Evolutionary conservation across 2,797 vertebrate species (phyloP), one percentile per base, ranked within the genome.

Genomic region (Cossypha polioptera): DNA sequence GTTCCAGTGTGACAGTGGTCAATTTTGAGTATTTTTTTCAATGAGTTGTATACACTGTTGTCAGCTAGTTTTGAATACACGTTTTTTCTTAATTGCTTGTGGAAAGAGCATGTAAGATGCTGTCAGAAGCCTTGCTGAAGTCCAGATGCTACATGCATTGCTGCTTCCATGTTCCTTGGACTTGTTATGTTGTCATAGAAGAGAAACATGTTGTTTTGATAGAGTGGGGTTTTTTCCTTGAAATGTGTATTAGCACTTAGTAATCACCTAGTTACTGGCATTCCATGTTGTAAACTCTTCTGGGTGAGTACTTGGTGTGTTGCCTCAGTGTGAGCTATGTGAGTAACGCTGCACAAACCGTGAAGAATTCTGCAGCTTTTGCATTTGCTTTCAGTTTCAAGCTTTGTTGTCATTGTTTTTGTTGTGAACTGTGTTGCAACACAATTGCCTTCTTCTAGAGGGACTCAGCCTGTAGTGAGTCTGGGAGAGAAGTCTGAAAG

Each of bases 181-280:
- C 50, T 88, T 92, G 45, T 90, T 94, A 68, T 2, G 6, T 79
- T 94, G 93, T 92, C 75, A 55, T 40, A 83, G 54, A 86, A 88
- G 25, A 28, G 58, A 85, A 88, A 67, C 29, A 31, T 22, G 31
- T 55, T 88, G 69, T 82, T 87, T 65, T 73, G 61, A 82, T 58
- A 24, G 4, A 45, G 81, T 7, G 2, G 7, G 26, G 4, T 35
- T 18, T 58, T 83, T 81, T n/a, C 35, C 26, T 59, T 0, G 26
- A 57, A 77, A 67, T n/a, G 61, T 42, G 22, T 67, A 26, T 92
- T 87, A 93, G 59, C 74, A 79, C 67, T 91, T 76, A 78, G 77
- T 94, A 88, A 76, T 93, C 77, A 57, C 77, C 36, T 82, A 55
- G 74, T 89, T 89, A 79, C 77, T 94, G 84, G 43, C 28, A 22